Base-by-base conservation (phyloP, 2,888 invertebrate genomes). In the Acheta domesticus region DNA sequence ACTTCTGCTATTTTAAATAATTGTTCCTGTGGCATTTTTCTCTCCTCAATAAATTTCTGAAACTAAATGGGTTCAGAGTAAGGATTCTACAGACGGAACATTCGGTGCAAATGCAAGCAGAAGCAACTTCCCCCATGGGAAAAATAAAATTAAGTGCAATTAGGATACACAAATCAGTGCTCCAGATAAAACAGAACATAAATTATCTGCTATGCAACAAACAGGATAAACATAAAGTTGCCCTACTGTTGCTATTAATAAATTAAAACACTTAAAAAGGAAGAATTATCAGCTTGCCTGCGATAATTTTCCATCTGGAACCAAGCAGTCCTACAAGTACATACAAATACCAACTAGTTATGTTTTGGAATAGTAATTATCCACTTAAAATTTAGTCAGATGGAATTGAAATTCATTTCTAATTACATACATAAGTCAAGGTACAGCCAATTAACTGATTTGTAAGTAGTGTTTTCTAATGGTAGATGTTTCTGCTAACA, bases 271-370 rank as follows among this genome's bases (percentile, higher is more conserved):
- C 80, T 78, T 77, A 82, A 79, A 81, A 78, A 81, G 81, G 82
- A 81, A 81, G 77, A 79, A 81, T 81, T 80, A 80, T 80, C 81
- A 79, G 81, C 82, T 82, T 82, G 82, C 82, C 82, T 82, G 81
- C 79, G 82, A 81, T 82, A 82, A 82, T 80, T 82, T 82, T 81
- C 82, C 81, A 81, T 82, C 82, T 80, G 81, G 82, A 82, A 82
- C 82, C 82, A 82, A 81, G 79, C 81, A 82, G 82, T 81, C 82
- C 82, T 82, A 82, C 81, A 82, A 82, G 79, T 79, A 82, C 80
- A 82, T 80, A 82, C 80, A 80, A 82, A 82, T 79, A 80, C 75
- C 77, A 80, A 74, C 74, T 76, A 78, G 78, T 81, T 81, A 81
- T 74, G 78, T 75, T 77, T 74, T 77, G 36, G 62, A 77, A 62